A percentile compares a stretch with the other conserved stretches of the same genome.
Conservation (phyloP, 2,113 vertebrate genomes). For the Lycaon pictus region DNA sequence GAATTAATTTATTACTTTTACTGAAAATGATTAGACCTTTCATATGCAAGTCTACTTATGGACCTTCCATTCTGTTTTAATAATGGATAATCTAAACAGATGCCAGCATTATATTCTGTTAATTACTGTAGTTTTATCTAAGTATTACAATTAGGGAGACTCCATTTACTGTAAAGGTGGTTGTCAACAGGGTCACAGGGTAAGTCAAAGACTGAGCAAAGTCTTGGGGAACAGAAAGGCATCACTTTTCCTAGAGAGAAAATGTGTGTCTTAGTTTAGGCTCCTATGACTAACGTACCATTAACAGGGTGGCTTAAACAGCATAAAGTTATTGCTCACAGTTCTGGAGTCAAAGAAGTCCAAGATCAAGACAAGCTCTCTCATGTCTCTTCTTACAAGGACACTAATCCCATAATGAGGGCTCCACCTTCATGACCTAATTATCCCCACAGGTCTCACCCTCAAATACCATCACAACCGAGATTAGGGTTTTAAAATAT, state of each 20-base stretch:
- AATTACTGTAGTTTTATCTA: neutral
- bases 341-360: neutral
- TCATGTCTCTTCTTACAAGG: neutral
- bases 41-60: neutral
- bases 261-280: neutral
- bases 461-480: neutral
- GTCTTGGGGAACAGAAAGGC: neutral
- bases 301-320: neutral
- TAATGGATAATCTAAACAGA: neutral
- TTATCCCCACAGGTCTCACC: neutral
- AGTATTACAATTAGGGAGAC: neutral
- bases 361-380: neutral
- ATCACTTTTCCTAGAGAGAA: neutral
- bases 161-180: neutral
- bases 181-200: neutral
- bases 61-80: neutral
- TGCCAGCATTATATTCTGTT: neutral
- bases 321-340: neutral
- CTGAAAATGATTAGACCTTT: neutral
- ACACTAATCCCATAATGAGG: neutral
- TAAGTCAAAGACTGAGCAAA: neutral
- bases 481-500: neutral
- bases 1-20: neutral
- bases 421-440: neutral
- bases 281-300: neutral